Percentiles rank a stretch among this genome's conserved stretches.
These are phyloP conservation scores for Myiagra hebetior DNA, from an alignment of 2,113 vertebrate species.

Conservation along the genomic window DNA sequence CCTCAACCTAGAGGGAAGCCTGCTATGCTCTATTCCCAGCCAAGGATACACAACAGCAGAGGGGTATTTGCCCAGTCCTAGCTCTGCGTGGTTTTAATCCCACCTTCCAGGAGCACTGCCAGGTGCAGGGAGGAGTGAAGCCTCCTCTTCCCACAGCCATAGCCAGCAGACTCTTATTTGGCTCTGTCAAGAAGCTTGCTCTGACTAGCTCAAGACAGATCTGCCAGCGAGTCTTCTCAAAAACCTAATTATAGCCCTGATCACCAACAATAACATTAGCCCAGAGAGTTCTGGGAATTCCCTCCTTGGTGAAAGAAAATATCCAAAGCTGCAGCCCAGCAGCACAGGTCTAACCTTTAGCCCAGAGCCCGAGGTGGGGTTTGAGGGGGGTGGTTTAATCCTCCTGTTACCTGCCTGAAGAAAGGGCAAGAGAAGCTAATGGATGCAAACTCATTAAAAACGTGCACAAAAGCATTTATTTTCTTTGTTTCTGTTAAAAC, in stretches of 20 bases:
- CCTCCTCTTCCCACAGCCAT: not conserved
- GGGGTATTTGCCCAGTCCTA: not conserved
- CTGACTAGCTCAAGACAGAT: not conserved
- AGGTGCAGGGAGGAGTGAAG: not conserved
- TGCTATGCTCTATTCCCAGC: not conserved
- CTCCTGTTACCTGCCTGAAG: not conserved
- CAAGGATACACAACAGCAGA: no score
- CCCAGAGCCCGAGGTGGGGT: not conserved
- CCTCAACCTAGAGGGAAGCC: not conserved
- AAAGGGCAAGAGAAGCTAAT: not conserved
- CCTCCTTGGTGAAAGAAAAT: not conserved
- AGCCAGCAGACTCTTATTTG: not conserved
- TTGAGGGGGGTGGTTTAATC: not conserved
- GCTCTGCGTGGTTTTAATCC: not conserved
- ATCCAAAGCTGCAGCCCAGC: not conserved
- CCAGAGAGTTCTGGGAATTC: not conserved
- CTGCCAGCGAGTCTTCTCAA: not conserved
- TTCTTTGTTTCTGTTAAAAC: not conserved
- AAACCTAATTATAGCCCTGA: not conserved
- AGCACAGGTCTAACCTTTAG: not conserved
- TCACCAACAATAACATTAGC: not conserved
- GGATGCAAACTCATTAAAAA: not conserved
- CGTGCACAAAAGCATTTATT: not conserved
- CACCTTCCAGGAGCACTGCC: not conserved
- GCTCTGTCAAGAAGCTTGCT: not conserved